phyloP scores from a whole-genome alignment of 2,797 vertebrate species.

The Oceanodroma leucorhoa region DNA sequence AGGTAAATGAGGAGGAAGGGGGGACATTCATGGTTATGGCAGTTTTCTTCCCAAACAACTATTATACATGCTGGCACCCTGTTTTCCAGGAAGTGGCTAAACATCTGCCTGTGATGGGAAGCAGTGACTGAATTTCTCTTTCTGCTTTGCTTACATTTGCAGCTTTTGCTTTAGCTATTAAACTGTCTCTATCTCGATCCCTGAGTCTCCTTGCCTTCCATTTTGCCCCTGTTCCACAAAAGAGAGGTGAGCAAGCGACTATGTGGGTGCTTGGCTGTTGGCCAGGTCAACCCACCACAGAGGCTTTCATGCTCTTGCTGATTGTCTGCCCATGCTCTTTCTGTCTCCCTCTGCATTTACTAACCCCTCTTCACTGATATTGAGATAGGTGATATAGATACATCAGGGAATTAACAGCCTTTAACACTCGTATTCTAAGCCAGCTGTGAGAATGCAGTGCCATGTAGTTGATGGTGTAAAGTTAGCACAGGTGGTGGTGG shows the following conservation, averaged over 20 bases:
- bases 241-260: fast-evolving
- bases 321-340: not conserved
- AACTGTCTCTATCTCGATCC: not conserved
- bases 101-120: not conserved
- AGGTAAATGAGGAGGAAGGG: not conserved
- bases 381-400: not conserved
- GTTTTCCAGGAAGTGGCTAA: not conserved
- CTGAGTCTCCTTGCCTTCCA: not conserved
- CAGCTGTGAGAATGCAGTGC: not conserved
- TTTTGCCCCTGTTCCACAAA: not conserved
- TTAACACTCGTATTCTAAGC: not conserved
- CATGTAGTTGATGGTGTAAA: not conserved
- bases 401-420: not conserved
- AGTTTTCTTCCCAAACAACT: not conserved
- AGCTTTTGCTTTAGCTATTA: not conserved
- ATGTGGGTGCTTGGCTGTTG: not conserved
- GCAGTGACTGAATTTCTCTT: not conserved
- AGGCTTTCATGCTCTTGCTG: not conserved
- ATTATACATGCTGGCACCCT: not conserved
- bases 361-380: not conserved
- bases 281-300: not conserved
- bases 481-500: not conserved
- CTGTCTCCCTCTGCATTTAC: not conserved
- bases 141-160: not conserved
- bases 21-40: not conserved